These are phyloP conservation scores for Chouioia cunea DNA, from an alignment of 2,888 invertebrate genomes.

Conservation along the genomic window DNA sequence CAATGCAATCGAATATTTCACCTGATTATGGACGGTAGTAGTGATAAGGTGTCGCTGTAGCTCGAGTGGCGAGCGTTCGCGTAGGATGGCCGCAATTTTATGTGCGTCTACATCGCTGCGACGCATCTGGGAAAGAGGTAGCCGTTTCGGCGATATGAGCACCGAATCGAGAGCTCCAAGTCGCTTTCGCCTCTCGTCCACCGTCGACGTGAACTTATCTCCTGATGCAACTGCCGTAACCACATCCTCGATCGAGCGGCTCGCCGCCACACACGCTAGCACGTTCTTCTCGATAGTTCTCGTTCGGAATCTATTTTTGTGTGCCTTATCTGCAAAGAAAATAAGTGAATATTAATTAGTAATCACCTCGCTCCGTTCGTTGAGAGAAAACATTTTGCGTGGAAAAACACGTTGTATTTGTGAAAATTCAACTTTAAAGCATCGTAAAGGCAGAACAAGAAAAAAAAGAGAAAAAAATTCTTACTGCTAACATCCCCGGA, in stretches of 20 bases:
- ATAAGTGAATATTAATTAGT: too few relatives aligned
- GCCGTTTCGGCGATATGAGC: slow-evolving; percentile 76
- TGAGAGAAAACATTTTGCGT: too few relatives aligned
- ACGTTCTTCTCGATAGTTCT: slow-evolving; percentile 67
- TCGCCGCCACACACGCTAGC: slow-evolving; percentile 53
- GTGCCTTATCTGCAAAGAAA: slow-evolving; percentile 52
- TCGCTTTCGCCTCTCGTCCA: slow-evolving; percentile 62
- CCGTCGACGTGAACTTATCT: slow-evolving; percentile 48
- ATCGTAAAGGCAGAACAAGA: not conserved
- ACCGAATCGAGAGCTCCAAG: slow-evolving; percentile 79
- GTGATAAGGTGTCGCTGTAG: slow-evolving; percentile 86
- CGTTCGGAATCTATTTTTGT: slow-evolving; percentile 65
- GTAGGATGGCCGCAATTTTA: slow-evolving; percentile 86
- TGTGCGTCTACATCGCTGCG: slow-evolving; percentile 74
- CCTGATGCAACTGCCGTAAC: slow-evolving; percentile 6
- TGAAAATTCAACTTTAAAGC: not conserved
- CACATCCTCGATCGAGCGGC: slow-evolving; percentile 57
- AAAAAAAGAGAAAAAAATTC: not conserved
- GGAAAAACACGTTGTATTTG: not conserved
- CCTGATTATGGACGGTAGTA: slow-evolving; percentile 88
- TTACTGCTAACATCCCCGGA: slow-evolving; percentile 42
- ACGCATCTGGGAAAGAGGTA: slow-evolving; percentile 72
- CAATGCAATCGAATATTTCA: slow-evolving; percentile 61
- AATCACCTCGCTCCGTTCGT: too few relatives aligned
- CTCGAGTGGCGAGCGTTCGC: slow-evolving; percentile 85